Evolutionary conservation across 2,113 vertebrate species (phyloP), one percentile per base, ranked within the genome.

Genomic region (Cnemophilus loriae): DNA sequence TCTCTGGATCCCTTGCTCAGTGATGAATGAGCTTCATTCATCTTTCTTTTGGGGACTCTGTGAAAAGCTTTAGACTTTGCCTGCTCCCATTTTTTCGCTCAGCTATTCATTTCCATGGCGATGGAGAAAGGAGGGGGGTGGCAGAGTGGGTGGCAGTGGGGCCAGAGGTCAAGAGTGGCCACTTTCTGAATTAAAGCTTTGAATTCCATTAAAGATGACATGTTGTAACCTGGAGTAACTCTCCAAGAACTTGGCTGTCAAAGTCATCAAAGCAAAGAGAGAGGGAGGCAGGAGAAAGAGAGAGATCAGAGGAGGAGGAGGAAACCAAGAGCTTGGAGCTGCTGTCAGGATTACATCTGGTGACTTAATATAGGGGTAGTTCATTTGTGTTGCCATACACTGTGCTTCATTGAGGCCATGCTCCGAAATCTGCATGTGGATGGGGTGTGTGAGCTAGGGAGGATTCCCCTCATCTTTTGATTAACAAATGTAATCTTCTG

Each of bases 11-110:
- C 93, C 97, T 96, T 96, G 83, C 97, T 97, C 84, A 8, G 97
- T 97, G 98, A 98, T 98, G 98, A 98, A 98, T 98, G 98, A 96
- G 95, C 97, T 98, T 98, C 98, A 98, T 98, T 98, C 97, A 98
- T 98, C 98, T 97, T 97, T 98, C 95, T 96, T 97, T 95, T 89
- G 75, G 68, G 80, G 96, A 84, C 96, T 97, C 96, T 95, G 73
- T 98, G 98, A 98, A 98, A 98, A 98, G 98, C 98, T 97, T 96
- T 97, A 97, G 98, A 97, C 93, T 97, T 84, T 95, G 96, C 97
- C 97, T 98, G 98, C 97, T 98, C 97, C 97, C 97, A 98, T 98
- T 98, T 98, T 98, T 98, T 94, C 71, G 7, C 97, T 97, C 10
- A 44, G 67, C 90, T 95, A 95, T 97, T 97, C 94, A 98, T 97